Percentiles rank a stretch among this genome's conserved stretches.
Conservation (phyloP, 2,797 vertebrate species). For the Spinus pinus region DNA sequence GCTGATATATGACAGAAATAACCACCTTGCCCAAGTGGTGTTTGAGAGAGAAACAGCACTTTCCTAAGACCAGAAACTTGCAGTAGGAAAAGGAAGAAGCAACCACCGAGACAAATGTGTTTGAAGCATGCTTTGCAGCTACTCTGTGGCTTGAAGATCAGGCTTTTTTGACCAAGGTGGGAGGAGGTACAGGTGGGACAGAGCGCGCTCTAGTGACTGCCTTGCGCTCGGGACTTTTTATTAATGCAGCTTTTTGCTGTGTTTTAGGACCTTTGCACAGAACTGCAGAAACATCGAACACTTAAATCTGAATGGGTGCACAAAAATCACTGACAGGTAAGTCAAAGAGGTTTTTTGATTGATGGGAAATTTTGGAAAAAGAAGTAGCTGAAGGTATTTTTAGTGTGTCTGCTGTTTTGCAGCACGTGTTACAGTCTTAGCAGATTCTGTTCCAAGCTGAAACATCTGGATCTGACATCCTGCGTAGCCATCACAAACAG, state of each 20-base stretch:
- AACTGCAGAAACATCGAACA: constrained; percentile 97
- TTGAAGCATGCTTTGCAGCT: background rate
- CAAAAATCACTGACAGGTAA: constrained; percentile 93
- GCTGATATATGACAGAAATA: background rate
- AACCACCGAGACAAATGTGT: background rate
- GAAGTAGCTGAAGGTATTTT: constrained; percentile 66
- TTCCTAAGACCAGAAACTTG: background rate
- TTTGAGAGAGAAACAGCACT: background rate
- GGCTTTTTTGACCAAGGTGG: background rate
- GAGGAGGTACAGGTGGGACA: background rate
- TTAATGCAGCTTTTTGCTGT: background rate
- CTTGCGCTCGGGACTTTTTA: background rate
- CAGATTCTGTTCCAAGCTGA: constrained; percentile 95
- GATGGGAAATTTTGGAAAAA: background rate
- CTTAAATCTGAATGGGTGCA: constrained; percentile 94
- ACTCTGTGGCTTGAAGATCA: background rate
- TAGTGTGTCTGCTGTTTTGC: constrained; percentile 65
- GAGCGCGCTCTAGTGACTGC: constrained; percentile 24
- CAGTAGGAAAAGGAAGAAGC: background rate
- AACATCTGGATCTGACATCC: constrained; percentile 93
- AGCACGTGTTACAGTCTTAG: constrained; percentile 95
- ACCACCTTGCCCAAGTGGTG: background rate
- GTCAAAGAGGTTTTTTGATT: background rate
- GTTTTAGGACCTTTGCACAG: constrained; percentile 90
- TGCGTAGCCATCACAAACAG: constrained; percentile 93